Base-by-base conservation (phyloP, 1,140 invertebrate species). In the Ephestia elutella region DNA sequence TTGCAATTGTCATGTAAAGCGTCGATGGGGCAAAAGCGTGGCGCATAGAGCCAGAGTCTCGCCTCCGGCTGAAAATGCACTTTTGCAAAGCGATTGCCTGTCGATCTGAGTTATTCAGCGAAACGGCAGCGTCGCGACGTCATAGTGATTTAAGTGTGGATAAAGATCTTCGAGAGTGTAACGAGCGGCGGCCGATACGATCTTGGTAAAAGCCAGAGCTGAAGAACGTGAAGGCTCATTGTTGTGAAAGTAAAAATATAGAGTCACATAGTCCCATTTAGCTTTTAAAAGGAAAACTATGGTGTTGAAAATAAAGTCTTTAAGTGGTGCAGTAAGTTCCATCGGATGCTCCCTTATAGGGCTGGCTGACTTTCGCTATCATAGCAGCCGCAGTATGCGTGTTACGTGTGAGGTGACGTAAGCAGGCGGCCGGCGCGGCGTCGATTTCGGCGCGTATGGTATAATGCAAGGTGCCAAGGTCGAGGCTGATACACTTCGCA, bases 41-140 rank as follows among this genome's bases (percentile, higher is more conserved):
- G 61, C 63, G 59, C 65, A 68, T 66, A 63, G 57, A 49, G 61
- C 54, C 21, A 25, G 21, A 65, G 62, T 60, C 58, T 64, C 59
- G 80, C 83, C 83, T 74, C 73, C 56, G 83, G 86, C 78, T 70
- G 68, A 77, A 86, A 88, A 84, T 88, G 83, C 82, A 86, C 83
- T 88, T 86, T 86, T 78, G 63, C 70, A 73, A 76, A 80, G 68
- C 75, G 80, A 84, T 85, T 80, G 80, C 72, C 75, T 80, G 77
- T 80, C 78, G 74, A 82, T 77, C 73, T 70, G 65, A 78, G 71
- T 79, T 75, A 77, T 72, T 73, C 70, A 71, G 61, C 66, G 63
- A 73, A 66, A 71, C 66, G 63, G 59, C 60, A 54, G 62, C 65
- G 70, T 49, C 58, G 57, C 59, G 65, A 70, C 61, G 13, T 13